phyloP scores from a whole-genome alignment of 2,888 invertebrate species.

The Tinea semifulvella region DNA sequence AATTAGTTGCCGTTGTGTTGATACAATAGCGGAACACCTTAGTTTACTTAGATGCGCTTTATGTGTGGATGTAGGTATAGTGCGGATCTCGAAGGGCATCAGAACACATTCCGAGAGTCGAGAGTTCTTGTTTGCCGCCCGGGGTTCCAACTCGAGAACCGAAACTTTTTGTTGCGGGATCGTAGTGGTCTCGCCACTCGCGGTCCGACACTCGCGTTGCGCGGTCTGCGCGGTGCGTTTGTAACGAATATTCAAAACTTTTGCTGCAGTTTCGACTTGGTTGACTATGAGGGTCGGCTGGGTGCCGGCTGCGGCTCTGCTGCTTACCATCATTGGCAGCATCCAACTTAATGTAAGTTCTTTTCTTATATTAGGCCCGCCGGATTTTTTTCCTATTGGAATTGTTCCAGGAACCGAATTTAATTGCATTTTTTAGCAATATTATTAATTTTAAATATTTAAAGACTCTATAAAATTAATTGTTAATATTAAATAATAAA shows the following conservation, averaged over 20 bases:
- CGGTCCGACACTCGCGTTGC: constrained; percentile 46
- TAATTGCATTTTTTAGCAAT: no score
- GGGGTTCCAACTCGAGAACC: constrained; percentile 12
- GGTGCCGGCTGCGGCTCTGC: constrained; percentile 35
- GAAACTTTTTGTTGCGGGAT: constrained; percentile 17
- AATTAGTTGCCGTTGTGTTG: no score
- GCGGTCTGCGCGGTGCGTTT: constrained; percentile 43
- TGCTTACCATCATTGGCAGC: constrained; percentile 31
- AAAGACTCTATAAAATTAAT: no score
- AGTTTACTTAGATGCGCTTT: no score
- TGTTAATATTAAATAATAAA: no score
- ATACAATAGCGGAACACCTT: no score
- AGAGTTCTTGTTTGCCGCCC: constrained; percentile 18
- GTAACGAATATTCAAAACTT: constrained; percentile 8
- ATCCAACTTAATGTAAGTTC: constrained; percentile 26
- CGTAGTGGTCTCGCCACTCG: constrained; percentile 34
- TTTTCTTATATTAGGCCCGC: no score
- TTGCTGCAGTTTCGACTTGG: background rate
- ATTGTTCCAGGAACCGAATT: no score
- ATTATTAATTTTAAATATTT: no score
- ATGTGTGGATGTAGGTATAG: constrained; percentile 18
- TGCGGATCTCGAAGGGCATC: constrained; percentile 17
- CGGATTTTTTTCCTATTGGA: no score
- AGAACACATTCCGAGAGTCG: constrained; percentile 31
- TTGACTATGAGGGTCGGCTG: constrained; percentile 41